Evolutionary conservation across 2,888 invertebrate genomes (phyloP).

Genomic region (Doris montereyensis): DNA sequence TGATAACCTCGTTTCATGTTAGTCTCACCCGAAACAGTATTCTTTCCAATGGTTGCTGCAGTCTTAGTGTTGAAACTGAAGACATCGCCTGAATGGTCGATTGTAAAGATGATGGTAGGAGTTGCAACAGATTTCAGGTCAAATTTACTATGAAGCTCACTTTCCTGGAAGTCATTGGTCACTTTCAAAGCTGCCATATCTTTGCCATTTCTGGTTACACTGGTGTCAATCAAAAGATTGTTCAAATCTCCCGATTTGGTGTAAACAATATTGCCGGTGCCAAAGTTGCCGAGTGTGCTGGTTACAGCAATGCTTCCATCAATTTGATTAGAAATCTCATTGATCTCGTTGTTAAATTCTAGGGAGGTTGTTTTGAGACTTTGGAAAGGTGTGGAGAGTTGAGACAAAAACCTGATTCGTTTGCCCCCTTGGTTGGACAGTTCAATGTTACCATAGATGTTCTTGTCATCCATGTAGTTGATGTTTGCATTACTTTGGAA

Average conservation of each 20-base stretch:
- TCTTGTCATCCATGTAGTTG: background rate
- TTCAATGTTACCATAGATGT: background rate
- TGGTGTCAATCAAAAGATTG: background rate
- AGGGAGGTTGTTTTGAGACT: background rate
- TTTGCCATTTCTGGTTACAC: background rate
- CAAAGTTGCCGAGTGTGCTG: constrained; percentile 1
- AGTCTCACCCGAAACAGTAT: background rate
- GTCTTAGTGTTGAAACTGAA: constrained; percentile 20
- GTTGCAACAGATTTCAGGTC: background rate
- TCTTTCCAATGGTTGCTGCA: background rate
- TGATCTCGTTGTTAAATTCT: background rate
- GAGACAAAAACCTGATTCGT: background rate
- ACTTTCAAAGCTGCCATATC: background rate
- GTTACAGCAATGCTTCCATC: background rate
- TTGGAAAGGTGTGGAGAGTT: background rate
- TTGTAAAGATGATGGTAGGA: background rate
- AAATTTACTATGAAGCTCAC: background rate
- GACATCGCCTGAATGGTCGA: constrained; percentile 2
- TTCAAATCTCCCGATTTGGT: background rate
- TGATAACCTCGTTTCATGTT: background rate
- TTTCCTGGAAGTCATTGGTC: background rate
- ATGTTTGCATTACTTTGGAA: background rate
- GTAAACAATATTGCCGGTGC: background rate
- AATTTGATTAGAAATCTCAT: background rate
- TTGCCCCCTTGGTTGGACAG: background rate